Conservation (phyloP, 2,888 invertebrate genomes). For the Vesta saturnalis region DNA sequence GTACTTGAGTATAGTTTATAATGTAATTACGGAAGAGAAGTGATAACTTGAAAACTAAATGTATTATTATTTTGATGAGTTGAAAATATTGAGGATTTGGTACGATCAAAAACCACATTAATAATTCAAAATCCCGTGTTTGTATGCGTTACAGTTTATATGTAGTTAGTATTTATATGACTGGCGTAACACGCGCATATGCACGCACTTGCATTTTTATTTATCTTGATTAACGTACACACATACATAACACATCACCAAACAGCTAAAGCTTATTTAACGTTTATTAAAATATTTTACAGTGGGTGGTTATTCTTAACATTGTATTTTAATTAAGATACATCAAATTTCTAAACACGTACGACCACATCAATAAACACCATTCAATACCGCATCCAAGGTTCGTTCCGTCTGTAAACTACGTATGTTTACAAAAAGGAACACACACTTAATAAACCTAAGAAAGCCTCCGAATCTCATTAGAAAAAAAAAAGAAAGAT, state of each 20-base stretch:
- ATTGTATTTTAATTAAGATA: constrained; percentile 23
- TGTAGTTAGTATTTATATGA: constrained; percentile 29
- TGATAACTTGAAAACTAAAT: too few species aligned
- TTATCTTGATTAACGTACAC: constrained; percentile 24
- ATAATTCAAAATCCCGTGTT: constrained; percentile 34
- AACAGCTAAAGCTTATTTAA: constrained; percentile 16
- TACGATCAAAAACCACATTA: constrained; percentile 32
- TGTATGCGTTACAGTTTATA: constrained; percentile 32
- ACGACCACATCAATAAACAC: neutral
- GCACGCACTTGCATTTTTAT: constrained; percentile 38
- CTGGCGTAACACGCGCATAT: constrained; percentile 23
- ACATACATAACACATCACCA: constrained; percentile 12
- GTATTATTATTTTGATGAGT: too few species aligned
- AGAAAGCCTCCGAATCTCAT: too few species aligned
- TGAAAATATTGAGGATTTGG: constrained; percentile 16
- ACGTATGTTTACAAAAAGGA: neutral
- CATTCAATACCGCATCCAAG: constrained; percentile 1
- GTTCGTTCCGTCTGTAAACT: too few species aligned
- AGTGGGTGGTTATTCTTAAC: constrained; percentile 24
- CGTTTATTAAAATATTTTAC: constrained; percentile 28
- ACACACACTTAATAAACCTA: too few species aligned
- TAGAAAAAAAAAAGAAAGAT: too few species aligned
- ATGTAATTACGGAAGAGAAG: neutral
- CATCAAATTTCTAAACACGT: constrained; percentile 22
- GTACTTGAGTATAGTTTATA: neutral